Evolutionary conservation across 2,888 invertebrate species (phyloP), one percentile per base, ranked within the genome.

Genomic region (Meghimatium bilineatum): DNA sequence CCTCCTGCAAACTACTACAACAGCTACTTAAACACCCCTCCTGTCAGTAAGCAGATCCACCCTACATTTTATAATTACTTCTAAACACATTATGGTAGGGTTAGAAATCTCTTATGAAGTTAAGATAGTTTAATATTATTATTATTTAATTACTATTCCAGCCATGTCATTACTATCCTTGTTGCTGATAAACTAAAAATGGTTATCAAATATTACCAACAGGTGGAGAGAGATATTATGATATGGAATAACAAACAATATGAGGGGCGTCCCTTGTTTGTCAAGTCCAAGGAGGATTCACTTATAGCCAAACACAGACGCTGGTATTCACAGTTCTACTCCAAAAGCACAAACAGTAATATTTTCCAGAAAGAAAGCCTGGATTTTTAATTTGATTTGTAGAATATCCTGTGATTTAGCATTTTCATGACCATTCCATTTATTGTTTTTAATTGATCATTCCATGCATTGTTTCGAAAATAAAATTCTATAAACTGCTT

Each of bases 291-390:
- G 86, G 96, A 96, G 82, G 98, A 98, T 92, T 95, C 95, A 12
- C 94, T 95, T 0, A 95, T 98, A 1, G 95, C 95, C n/a, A 94
- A 95, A 0, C 97, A 96, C 92, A 94, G 97, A 0, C 94, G 95
- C 29, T 98, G 97, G 98, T 98, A 95, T 92, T 95, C 95, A 0
- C 97, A 98, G 92, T 98, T 98, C 93, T 98, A 97, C 92, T 95
- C 96, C 10, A 63, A 81, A 34, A 81, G 66, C 44, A 44, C 20
- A 44, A 74, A 63, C 20, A 63, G 75, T 6, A 32, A 66, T 5
- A 29, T 74, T 66, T 81, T 81, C 38, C 60, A 63, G n/a, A 81
- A 81, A 63, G 81, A 81, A 49, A 66, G 49, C 26, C 49, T 81
- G 60, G 81, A 81, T 17, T 81, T 81, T 75, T 81, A 75, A 75